Conservation (phyloP, 1,140 invertebrate genomes). For the Eumaeus atala region DNA sequence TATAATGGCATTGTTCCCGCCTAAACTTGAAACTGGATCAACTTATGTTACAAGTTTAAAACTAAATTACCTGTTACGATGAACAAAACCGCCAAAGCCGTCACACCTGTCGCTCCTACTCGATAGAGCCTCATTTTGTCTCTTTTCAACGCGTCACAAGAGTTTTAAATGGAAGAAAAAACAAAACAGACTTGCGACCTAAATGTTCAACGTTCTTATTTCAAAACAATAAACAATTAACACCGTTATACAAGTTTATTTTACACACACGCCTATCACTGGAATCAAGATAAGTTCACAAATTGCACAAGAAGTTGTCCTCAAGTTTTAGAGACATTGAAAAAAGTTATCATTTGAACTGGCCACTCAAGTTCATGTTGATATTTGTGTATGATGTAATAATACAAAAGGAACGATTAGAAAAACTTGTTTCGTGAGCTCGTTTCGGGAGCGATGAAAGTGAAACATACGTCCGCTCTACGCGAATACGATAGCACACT, state of each 20-base stretch:
- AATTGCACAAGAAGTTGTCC: constrained; percentile 46
- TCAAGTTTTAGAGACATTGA: constrained; percentile 38
- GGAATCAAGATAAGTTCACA: constrained; percentile 48
- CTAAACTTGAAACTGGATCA: neutral
- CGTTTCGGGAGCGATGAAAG: constrained; percentile 18
- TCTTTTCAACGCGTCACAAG: constrained; percentile 56
- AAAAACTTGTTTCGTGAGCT: constrained; percentile 62
- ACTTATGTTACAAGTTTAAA: constrained; percentile 23
- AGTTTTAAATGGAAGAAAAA: constrained; percentile 50
- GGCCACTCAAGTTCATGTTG: constrained; percentile 42
- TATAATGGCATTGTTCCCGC: too few relatives aligned
- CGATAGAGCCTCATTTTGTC: constrained; percentile 59
- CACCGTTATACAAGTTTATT: constrained; percentile 50
- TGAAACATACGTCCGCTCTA: constrained; percentile 42
- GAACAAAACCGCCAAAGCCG: constrained; percentile 56
- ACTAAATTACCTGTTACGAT: constrained; percentile 60
- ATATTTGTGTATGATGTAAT: constrained; percentile 25
- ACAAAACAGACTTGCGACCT: constrained; percentile 39
- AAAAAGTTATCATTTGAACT: constrained; percentile 30
- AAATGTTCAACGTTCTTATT: constrained; percentile 53
- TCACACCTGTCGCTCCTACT: constrained; percentile 65
- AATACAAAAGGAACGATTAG: constrained; percentile 25
- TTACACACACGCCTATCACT: constrained; percentile 52
- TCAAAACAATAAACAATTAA: constrained; percentile 56
- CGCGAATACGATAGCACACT: constrained; percentile 45